A percentile compares a stretch with the other conserved stretches of the same genome.
Conservation (phyloP, 2,113 vertebrate species). For the Myrmecobius fasciatus region DNA sequence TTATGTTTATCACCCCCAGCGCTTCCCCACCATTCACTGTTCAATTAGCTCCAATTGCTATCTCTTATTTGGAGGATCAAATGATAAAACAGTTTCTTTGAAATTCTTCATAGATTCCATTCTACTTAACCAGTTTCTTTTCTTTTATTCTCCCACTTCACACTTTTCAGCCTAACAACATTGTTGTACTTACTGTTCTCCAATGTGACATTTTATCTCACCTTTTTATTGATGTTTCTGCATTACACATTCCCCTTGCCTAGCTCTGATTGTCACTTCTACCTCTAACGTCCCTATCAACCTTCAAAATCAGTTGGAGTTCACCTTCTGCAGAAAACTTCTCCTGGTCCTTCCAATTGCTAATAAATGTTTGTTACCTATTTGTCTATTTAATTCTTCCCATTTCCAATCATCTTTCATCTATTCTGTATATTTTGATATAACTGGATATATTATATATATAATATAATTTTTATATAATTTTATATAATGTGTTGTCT, state of each 20-base stretch:
- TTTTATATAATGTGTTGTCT: no score
- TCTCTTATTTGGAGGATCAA: neutral
- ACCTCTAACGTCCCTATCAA: neutral
- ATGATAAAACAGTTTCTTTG: neutral
- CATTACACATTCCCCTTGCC: neutral
- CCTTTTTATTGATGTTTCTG: neutral
- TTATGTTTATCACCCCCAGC: neutral
- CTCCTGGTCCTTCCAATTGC: neutral
- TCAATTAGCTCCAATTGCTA: no score
- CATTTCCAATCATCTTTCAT: neutral
- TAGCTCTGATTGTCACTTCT: neutral
- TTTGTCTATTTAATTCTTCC: neutral
- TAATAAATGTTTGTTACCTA: neutral
- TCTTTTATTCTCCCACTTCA: neutral
- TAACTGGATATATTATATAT: no score
- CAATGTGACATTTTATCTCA: neutral
- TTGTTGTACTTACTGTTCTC: neutral
- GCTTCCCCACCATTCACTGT: no score
- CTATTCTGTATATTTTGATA: neutral
- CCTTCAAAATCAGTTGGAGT: neutral
- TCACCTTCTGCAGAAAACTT: neutral
- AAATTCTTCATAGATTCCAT: neutral
- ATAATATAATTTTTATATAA: no score
- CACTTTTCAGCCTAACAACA: neutral
- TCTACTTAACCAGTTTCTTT: neutral